Evolutionary conservation across 2,797 vertebrate genomes (phyloP).

Genomic region (Anas bahamensis): DNA sequence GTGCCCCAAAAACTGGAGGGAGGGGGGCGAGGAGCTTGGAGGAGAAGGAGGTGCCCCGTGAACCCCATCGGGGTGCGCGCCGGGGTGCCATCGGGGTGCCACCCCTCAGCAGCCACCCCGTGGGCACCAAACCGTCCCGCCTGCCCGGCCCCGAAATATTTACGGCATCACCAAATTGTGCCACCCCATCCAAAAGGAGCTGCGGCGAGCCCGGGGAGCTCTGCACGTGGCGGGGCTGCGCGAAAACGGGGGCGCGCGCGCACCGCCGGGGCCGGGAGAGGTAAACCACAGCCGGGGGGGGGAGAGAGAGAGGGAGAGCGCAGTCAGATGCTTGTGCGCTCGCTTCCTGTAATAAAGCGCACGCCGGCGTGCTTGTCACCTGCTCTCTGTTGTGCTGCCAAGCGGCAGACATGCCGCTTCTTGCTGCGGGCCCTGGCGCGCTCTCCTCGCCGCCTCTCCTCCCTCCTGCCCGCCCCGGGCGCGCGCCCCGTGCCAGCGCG

Average conservation of each 20-base stretch:
- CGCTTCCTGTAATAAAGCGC: constrained; percentile 56
- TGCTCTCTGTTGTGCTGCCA: constrained; percentile 62
- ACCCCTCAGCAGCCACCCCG: not conserved
- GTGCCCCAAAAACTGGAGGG: not conserved
- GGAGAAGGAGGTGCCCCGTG: not conserved
- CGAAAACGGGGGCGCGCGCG: not conserved
- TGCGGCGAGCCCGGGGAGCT: not conserved
- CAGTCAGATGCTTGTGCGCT: constrained; percentile 15
- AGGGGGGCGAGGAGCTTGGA: not conserved
- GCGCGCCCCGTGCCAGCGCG: constrained; percentile 33
- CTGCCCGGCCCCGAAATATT: not conserved
- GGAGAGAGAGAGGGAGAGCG: too few relatives aligned
- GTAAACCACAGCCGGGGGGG: not conserved
- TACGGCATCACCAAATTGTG: not conserved
- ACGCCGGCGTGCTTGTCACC: constrained; percentile 62
- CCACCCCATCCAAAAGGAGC: not conserved
- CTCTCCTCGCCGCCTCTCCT: not conserved
- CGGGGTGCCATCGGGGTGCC: too few relatives aligned
- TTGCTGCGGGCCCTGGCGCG: constrained; percentile 49
- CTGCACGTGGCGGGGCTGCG: not conserved
- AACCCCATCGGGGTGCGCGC: not conserved
- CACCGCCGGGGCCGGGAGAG: not conserved
- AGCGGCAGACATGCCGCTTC: constrained; percentile 66
- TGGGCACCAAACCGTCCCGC: not conserved
- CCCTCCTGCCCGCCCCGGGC: not conserved